A percentile compares a stretch with the other conserved stretches of the same genome.
phyloP scores from a whole-genome alignment of 2,888 invertebrate genomes.

The Eristalinus aeneus region DNA sequence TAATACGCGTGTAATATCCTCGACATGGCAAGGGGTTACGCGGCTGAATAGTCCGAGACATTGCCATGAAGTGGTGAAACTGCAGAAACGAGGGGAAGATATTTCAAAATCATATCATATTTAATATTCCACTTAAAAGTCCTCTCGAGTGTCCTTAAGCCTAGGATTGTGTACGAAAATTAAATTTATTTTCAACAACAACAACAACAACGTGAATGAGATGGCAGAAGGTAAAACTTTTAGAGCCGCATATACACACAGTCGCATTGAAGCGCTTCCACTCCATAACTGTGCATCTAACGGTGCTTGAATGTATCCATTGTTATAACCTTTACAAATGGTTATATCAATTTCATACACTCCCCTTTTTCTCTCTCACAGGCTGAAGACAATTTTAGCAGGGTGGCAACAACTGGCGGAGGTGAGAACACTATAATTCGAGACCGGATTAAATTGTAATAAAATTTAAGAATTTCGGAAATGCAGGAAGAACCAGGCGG shows the following conservation, averaged over 20 bases:
- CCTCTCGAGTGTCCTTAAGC: slow-evolving; percentile 63
- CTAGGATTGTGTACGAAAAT: slow-evolving; percentile 50
- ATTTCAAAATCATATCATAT: slow-evolving; percentile 49
- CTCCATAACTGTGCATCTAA: slow-evolving; percentile 45
- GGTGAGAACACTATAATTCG: slow-evolving; percentile 15
- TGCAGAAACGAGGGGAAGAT: background rate
- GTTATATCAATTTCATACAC: slow-evolving; percentile 59
- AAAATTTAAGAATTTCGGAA: slow-evolving; percentile 45
- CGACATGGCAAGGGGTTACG: slow-evolving; percentile 19
- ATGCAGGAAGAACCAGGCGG: background rate
- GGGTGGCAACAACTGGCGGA: background rate
- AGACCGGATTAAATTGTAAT: slow-evolving; percentile 59
- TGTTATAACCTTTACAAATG: slow-evolving; percentile 50
- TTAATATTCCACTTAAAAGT: slow-evolving; percentile 68
- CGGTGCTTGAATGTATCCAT: slow-evolving; percentile 49
- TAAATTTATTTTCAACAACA: slow-evolving; percentile 50
- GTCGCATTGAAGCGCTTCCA: slow-evolving; percentile 1
- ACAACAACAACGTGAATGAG: background rate
- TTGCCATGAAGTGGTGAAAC: background rate
- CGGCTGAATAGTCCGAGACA: background rate
- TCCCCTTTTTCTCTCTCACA: background rate
- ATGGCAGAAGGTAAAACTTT: slow-evolving; percentile 28
- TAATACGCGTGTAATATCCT: slow-evolving; percentile 52
- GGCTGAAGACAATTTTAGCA: background rate
- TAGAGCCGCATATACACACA: slow-evolving; percentile 14